Percentiles rank a stretch among this genome's conserved stretches.
These are phyloP conservation scores for Molanna angustata DNA, from an alignment of 2,888 invertebrate genomes.

Conservation along the genomic window DNA sequence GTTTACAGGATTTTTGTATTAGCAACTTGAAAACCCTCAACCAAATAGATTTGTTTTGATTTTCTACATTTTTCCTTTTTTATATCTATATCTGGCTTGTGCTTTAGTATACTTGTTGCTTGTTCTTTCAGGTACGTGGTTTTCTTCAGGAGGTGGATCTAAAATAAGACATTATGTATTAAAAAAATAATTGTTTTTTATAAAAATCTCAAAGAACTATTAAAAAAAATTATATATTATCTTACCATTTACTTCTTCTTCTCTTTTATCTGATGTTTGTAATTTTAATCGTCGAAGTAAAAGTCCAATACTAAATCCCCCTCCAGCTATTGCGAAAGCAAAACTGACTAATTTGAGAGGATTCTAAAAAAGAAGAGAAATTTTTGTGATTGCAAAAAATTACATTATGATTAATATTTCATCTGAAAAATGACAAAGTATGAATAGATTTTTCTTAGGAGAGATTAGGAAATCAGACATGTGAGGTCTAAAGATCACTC, in stretches of 20 bases:
- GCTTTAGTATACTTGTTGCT: conserved; percentile 66
- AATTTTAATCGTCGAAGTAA: neutral
- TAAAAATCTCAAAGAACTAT: neutral
- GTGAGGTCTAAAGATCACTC: too few species aligned
- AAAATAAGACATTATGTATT: conserved; percentile 3
- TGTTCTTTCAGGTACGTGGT: conserved; percentile 44
- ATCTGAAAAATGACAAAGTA: too few species aligned
- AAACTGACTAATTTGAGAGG: conserved; percentile 40
- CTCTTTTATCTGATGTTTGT: neutral
- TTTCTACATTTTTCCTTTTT: conserved; percentile 63
- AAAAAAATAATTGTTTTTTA: neutral
- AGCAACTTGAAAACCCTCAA: too few species aligned
- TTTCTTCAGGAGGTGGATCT: conserved; percentile 33
- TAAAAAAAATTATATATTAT: too few species aligned
- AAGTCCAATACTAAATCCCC: conserved; percentile 54
- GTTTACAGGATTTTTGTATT: too few species aligned
- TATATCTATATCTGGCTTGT: conserved; percentile 71
- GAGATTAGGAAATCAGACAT: too few species aligned
- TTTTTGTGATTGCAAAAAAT: too few species aligned
- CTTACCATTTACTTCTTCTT: neutral
- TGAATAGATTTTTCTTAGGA: too few species aligned
- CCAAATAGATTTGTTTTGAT: too few species aligned
- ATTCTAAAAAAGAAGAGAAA: conserved; percentile 25
- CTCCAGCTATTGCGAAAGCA: conserved; percentile 55
- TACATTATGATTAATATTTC: too few species aligned